phyloP scores from a whole-genome alignment of 2,797 vertebrate species.

The Cuniculus paca region DNA sequence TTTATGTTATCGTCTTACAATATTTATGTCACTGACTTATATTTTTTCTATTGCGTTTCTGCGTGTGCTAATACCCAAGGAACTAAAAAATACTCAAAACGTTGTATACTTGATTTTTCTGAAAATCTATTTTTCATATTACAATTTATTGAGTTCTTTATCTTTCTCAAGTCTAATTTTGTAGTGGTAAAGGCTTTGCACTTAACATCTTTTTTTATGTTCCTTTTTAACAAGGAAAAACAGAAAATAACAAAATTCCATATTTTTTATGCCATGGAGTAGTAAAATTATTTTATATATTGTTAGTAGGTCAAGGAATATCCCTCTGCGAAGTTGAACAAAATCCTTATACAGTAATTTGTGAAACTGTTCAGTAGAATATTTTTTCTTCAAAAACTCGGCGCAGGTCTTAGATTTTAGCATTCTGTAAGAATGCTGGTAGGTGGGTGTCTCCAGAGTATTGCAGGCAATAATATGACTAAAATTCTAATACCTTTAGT shows the following conservation, averaged over 20 bases:
- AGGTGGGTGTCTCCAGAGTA: slow-evolving; percentile 75
- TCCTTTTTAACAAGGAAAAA: slow-evolving; percentile 81
- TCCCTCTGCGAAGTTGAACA: slow-evolving; percentile 65
- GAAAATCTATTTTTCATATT: slow-evolving; percentile 79
- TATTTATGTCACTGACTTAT: background rate
- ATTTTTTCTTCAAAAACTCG: slow-evolving; percentile 66
- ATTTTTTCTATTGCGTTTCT: slow-evolving; percentile 17
- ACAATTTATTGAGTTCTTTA: slow-evolving; percentile 73
- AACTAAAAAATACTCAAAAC: slow-evolving; percentile 39
- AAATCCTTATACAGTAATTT: slow-evolving; percentile 69
- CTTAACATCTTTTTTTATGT: slow-evolving; percentile 78
- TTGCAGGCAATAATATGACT: slow-evolving; percentile 84
- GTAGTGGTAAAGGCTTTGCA: slow-evolving; percentile 83
- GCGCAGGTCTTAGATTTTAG: slow-evolving; percentile 74
- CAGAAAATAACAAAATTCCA: slow-evolving; percentile 75
- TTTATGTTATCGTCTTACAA: background rate
- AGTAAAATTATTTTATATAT: slow-evolving; percentile 82
- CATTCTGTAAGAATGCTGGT: slow-evolving; percentile 65
- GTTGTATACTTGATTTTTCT: slow-evolving; percentile 71
- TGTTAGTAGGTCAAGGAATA: slow-evolving; percentile 73
- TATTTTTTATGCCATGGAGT: slow-evolving; percentile 82
- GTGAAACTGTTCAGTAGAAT: slow-evolving; percentile 72
- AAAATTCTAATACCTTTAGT: slow-evolving; percentile 77
- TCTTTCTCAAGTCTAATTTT: slow-evolving; percentile 77
- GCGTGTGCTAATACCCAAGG: slow-evolving; percentile 25